Base-by-base conservation (phyloP, 2,888 invertebrate genomes). In the Azorinus chamasolen region DNA sequence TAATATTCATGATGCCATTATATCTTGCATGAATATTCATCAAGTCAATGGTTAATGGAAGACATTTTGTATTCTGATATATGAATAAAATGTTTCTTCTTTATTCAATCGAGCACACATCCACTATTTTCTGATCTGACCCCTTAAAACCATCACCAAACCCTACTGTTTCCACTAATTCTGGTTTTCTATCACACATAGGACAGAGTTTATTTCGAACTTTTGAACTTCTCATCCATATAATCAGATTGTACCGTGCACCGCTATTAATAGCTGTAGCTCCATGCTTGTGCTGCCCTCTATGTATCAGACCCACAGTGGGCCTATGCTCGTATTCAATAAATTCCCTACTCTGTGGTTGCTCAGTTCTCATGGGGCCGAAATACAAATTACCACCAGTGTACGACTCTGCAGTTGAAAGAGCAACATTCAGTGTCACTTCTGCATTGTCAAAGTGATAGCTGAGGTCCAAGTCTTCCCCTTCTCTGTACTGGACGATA, bases 381-480 rank as follows among this genome's bases (percentile, higher is more conserved):
- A 94, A 93, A 75, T 92, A 93, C 6, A 94, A 80, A 25, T 89
- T 85, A 16, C 93, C 93, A 8, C 92, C 93, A 27, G 82, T 83
- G 84, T 91, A 94, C 8, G 87, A 83, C 41, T 89, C 87, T n/a
- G 90, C 89, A 12, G 93, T 85, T 25, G 91, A 90, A 24, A 81
- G 45, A 5, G 78, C 61, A n/a, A 94, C 87, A 84, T 94, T 94
- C 12, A 93, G 63, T 2, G 93, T 93, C 5, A 93, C 87, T 85
- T 94, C 94, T 24, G 93, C 91, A 76, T 94, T 94, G 86, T 94
- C 94, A 86, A 88, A 94, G 84, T 94, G 94, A 81, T 87, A 90
- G 61, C 84, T 84, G 16, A 94, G 88, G 65, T 93, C 92, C 24
- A 79, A 70, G 84, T 94, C 93, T 62, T 91, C 85, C 3, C 84